Percentiles rank a stretch among this genome's conserved stretches.
Conservation (phyloP, 2,888 invertebrate genomes). For the Andrena marginata region DNA sequence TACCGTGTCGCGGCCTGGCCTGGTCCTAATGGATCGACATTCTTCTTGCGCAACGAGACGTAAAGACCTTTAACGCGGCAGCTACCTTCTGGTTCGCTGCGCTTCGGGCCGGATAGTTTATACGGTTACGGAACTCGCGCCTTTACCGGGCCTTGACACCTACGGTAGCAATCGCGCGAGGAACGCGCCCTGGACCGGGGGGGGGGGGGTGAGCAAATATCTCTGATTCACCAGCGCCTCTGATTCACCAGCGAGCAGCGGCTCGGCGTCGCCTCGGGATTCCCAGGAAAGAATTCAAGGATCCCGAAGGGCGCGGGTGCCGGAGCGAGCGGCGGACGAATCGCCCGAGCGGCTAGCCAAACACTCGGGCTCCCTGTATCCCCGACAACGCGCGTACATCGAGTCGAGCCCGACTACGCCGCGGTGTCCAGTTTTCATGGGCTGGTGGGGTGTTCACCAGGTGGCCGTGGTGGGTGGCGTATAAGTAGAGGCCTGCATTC, state of each 20-base stretch:
- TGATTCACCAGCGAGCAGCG: background rate
- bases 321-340: background rate
- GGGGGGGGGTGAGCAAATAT: background rate
- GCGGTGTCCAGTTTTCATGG: constrained; percentile 78
- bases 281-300: constrained; percentile 10
- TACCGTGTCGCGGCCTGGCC: constrained; percentile 42
- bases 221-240: background rate
- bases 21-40: constrained; percentile 71
- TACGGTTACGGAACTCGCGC: constrained; percentile 57
- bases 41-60: constrained; percentile 75
- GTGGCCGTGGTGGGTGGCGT: constrained; percentile 83
- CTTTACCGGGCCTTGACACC: constrained; percentile 72
- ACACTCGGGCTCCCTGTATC: constrained; percentile 37
- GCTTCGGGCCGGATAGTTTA: constrained; percentile 49
- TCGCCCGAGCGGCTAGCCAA: constrained; percentile 23
- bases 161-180: constrained; percentile 27
- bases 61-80: constrained; percentile 72
- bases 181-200: background rate
- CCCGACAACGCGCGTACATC: constrained; percentile 32
- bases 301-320: constrained; percentile 6
- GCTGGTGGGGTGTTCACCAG: constrained; percentile 80
- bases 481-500: constrained; percentile 84
- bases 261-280: constrained; percentile 28
- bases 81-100: constrained; percentile 55
- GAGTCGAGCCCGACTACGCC: constrained; percentile 49